Conservation (phyloP, 2,797 vertebrate genomes). For the Lophotriccus pileatus region DNA sequence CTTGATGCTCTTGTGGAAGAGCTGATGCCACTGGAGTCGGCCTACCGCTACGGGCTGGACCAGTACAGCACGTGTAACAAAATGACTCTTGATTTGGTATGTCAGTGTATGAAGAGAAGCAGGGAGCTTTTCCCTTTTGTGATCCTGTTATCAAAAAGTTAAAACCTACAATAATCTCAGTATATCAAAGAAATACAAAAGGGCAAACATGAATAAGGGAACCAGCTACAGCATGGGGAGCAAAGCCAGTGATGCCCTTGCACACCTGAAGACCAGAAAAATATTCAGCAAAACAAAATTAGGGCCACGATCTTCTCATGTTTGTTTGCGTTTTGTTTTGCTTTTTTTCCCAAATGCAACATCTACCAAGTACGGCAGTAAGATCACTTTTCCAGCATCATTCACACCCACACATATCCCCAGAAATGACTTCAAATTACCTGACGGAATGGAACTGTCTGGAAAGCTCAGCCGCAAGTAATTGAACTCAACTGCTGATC, state of each 20-base stretch:
- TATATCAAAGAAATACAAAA: neutral
- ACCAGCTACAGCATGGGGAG: neutral
- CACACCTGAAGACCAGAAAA: neutral
- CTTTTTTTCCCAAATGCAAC: neutral
- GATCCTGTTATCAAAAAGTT: neutral
- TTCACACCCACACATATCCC: neutral
- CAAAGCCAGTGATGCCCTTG: neutral
- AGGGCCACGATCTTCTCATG: neutral
- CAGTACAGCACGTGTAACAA: neutral
- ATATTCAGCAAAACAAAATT: neutral
- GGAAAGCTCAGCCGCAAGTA: neutral
- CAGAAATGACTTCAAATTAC: neutral
- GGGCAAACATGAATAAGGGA: neutral
- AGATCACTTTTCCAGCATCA: neutral
- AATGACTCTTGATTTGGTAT: neutral
- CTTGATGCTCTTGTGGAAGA: neutral
- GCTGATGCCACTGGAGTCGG: too few species aligned
- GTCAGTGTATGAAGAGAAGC: neutral
- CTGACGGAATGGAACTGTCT: neutral
- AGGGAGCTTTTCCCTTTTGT: neutral
- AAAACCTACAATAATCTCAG: neutral
- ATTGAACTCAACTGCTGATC: neutral
- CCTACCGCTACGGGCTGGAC: too few species aligned
- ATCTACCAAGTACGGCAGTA: neutral
- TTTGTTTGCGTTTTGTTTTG: neutral